Evolutionary conservation across 2,888 invertebrate genomes (phyloP).

Genomic region (Drosophila subsilvestris): DNA sequence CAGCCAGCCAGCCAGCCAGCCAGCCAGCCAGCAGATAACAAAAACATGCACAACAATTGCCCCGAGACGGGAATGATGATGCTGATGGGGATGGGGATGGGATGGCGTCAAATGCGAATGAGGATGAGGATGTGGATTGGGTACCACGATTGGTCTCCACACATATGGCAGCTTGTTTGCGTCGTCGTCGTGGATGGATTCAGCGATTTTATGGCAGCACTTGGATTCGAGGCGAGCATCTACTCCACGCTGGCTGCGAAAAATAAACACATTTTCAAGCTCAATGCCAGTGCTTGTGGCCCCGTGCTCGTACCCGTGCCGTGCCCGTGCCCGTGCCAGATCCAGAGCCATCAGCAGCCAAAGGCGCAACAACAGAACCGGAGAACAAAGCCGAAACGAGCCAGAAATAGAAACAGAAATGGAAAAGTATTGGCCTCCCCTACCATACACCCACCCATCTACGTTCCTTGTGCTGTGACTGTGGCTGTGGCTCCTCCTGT

Average conservation of each 20-base stretch:
- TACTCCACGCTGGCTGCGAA: constrained; percentile 44
- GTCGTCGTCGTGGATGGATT: constrained; percentile 64
- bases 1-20: constrained; percentile 49
- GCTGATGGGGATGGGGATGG: constrained; percentile 23
- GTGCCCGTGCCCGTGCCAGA: constrained; percentile 8
- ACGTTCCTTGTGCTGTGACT: not conserved
- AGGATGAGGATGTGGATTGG: constrained; percentile 7
- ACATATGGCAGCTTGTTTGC: constrained; percentile 63
- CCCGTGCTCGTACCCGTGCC: constrained; percentile 18
- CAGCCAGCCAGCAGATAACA: constrained; percentile 66
- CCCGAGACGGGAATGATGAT: constrained; percentile 43
- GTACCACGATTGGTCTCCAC: constrained; percentile 31
- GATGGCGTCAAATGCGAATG: constrained; percentile 11
- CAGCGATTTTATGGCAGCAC: constrained; percentile 78
- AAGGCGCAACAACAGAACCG: constrained; percentile 31
- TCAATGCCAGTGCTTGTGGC: constrained; percentile 63
- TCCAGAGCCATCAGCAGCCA: constrained; percentile 15
- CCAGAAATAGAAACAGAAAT: constrained; percentile 62
- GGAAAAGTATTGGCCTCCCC: constrained; percentile 58
- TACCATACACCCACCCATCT: constrained; percentile 4
- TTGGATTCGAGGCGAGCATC: constrained; percentile 52
- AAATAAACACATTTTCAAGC: constrained; percentile 80
- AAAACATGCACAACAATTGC: constrained; percentile 75
- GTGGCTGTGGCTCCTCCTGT: constrained; percentile 12
- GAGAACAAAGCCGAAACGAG: constrained; percentile 72